Evolutionary conservation across 2,797 vertebrate genomes (phyloP), one percentile per base, ranked within the genome.

Genomic region (Sternotherus odoratus): DNA sequence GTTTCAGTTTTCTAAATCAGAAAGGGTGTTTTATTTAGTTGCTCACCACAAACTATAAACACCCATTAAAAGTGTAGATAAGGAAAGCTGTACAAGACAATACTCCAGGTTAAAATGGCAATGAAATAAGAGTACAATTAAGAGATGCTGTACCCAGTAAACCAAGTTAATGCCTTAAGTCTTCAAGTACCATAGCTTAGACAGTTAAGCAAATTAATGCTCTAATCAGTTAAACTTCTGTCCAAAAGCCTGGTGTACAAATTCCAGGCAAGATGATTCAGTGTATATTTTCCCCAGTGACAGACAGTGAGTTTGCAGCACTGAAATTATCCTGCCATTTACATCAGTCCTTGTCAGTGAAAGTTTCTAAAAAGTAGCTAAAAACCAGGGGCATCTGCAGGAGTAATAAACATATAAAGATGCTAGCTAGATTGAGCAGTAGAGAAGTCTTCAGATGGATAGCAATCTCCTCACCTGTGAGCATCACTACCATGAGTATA

Each of bases 21-120:
- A 95, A 88, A 79, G 49, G 50, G 85, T 83, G 82, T 85, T 95
- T 93, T 96, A 90, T 94, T 96, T 96, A 89, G 95, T 96, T 96
- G 89, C 85, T 96, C 94, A 78, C 93, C 93, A 95, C 77, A 95
- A 95, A 95, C 89, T 95, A 91, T 97, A 97, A 97, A 96, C 90
- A 95, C 88, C 78, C 85, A 94, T 96, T 93, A 91, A 83, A 94
- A 83, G 1, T 24, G 33, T 43, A 93, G 93, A 96, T 96, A 95
- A 95, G 92, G 49, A 79, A 87, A 95, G 81, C 54, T 72, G 57
- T 89, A 79, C 87, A 89, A 81, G 92, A 95, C 75, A 93, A 82
- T 93, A 86, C 16, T 26, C 85, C 86, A 63, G 63, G 91, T n/a
- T 86, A 93, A 95, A 88, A 21, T 43, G 95, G 53, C 36, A 94